A percentile compares a stretch with the other conserved stretches of the same genome.
These are phyloP conservation scores for Diceros bicornis DNA, from an alignment of 2,797 vertebrate species.

Conservation along the genomic window DNA sequence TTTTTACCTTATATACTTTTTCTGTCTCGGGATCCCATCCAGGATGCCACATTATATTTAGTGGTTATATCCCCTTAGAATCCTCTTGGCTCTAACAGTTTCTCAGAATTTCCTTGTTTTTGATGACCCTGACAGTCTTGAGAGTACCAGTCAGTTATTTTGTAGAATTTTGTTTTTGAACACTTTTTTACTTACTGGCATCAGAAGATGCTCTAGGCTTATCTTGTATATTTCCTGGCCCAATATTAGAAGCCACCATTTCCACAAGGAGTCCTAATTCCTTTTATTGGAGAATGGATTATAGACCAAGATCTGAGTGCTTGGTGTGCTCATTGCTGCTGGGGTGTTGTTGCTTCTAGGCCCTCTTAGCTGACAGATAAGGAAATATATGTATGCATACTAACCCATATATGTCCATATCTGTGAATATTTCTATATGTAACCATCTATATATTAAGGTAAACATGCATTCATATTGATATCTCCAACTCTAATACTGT, in stretches of 20 bases:
- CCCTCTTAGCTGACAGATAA: background rate
- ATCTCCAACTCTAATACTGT: background rate
- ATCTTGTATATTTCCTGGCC: background rate
- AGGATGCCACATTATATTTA: background rate
- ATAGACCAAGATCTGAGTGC: conserved; percentile 13
- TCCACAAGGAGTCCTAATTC: background rate
- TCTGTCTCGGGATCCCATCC: background rate
- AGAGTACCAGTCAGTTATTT: background rate
- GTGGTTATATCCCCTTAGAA: background rate
- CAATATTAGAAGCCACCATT: background rate
- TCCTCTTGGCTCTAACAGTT: background rate
- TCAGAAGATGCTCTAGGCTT: background rate
- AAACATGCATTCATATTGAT: background rate
- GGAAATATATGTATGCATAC: background rate
- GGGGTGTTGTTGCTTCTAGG: background rate
- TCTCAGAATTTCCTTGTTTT: conserved; percentile 29
- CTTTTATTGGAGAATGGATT: background rate
- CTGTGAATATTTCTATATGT: background rate
- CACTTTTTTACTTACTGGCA: background rate
- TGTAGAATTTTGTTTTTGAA: background rate
- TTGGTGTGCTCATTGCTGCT: background rate
- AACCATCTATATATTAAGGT: background rate
- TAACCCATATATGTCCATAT: background rate
- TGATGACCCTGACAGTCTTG: background rate
- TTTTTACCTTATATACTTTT: background rate